Evolutionary conservation across 2,797 vertebrate genomes (phyloP), one percentile per base, ranked within the genome.

Genomic region (Babyrousa celebensis): DNA sequence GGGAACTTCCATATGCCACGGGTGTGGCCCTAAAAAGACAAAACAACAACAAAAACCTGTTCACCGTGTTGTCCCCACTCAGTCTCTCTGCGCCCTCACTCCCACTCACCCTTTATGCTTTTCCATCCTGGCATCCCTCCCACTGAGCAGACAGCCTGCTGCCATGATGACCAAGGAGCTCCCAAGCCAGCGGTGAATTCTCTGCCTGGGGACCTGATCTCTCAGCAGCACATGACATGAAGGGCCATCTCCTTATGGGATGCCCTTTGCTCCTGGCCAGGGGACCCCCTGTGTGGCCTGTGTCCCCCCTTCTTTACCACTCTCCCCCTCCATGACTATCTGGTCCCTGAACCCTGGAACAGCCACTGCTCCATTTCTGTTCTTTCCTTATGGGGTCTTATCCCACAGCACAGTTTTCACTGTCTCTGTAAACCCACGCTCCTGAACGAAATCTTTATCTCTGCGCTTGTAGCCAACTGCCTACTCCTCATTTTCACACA

Each of bases 391-490:
- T 25, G 14, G 2, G 56, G 17, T 5, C 36, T 48, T 6, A 3
- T 5, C 32, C 32, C 2, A 9, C 10, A 11, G 7, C 43, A 21
- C 0, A 0, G 52, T 54, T 29, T 52, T 5, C 43, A n/a, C 20
- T 27, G 68, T 68, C 54, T 25, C 3, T 27, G 27, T 8, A 70
- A 40, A 71, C 65, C 58, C 54, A 25, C 1, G 4, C 67, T 43
- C 18, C 77, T 48, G 12, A 56, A 58, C 1, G 21, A 67, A 27
- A 25, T 6, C 58, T n/a, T 25, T 5, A 3, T 25, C 8, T 40
- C 92, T 29, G 12, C 0, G 0, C 48, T 20, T 27, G 18, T 5
- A 25, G 6, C 32, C 32, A 21, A 17, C 48, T 12, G 77, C 32
- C 48, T 15, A 8, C 60, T 43, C 32, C 29, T 7, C 21, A 18